Conservation (phyloP, 2,888 invertebrate species). For the Oxystoma pomonae region DNA sequence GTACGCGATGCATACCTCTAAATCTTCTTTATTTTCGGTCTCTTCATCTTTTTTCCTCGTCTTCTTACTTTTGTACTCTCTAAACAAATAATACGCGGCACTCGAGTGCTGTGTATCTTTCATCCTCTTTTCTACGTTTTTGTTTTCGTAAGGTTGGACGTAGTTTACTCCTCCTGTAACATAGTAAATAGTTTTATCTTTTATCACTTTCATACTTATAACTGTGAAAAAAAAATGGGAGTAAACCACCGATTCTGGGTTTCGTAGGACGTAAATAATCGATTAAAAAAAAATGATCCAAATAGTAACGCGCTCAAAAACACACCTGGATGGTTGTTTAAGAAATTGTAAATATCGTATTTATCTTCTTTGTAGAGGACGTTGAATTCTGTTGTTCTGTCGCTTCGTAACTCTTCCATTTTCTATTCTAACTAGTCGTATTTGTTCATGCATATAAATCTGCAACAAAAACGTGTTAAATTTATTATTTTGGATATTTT, state of each 20-base stretch:
- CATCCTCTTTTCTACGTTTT: conserved; percentile 55
- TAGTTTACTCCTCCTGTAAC: conserved; percentile 63
- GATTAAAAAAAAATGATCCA: too few relatives aligned
- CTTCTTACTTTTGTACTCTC: conserved; percentile 55
- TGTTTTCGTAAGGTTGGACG: conserved; percentile 54
- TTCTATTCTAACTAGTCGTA: too few relatives aligned
- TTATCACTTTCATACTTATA: too few relatives aligned
- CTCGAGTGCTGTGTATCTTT: conserved; percentile 56
- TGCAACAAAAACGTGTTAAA: too few relatives aligned
- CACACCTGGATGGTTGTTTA: conserved; percentile 63
- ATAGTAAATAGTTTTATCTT: too few relatives aligned
- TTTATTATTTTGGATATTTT: too few relatives aligned
- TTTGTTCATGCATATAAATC: too few relatives aligned
- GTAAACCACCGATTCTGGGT: too few relatives aligned
- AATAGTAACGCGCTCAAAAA: too few relatives aligned
- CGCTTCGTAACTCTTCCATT: neutral
- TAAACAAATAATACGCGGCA: conserved; percentile 62
- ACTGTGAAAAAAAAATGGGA: too few relatives aligned
- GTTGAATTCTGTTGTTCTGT: conserved; percentile 35
- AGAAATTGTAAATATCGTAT: conserved; percentile 63
- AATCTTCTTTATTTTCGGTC: conserved; percentile 39
- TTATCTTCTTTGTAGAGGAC: conserved; percentile 47
- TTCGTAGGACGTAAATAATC: too few relatives aligned
- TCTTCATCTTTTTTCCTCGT: conserved; percentile 32
- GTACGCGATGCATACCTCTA: conserved; percentile 51